phyloP scores from a whole-genome alignment of 2,113 vertebrate genomes.

The Lycaon pictus region DNA sequence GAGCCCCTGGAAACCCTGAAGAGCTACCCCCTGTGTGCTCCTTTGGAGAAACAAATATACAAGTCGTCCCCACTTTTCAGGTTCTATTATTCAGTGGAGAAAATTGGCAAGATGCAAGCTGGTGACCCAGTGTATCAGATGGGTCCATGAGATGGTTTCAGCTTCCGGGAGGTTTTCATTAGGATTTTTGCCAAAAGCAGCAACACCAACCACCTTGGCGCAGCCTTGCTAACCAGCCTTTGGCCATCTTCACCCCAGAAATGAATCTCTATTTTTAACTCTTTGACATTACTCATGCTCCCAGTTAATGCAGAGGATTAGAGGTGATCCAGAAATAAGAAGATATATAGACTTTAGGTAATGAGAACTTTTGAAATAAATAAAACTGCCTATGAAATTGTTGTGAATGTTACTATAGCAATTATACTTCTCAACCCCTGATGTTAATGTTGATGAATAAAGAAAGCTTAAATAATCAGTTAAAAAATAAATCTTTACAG shows the following conservation, averaged over 20 bases:
- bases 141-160: not conserved
- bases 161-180: not conserved
- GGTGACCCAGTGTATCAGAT: no score
- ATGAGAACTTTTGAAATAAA: constrained; percentile 2
- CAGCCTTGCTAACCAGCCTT: not conserved
- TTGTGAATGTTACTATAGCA: not conserved
- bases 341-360: not conserved
- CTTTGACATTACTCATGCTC: not conserved
- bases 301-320: not conserved
- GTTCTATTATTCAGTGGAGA: no score
- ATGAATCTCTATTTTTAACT: not conserved
- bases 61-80: no score
- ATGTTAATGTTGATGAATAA: not conserved
- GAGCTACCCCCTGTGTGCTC: constrained; percentile 74
- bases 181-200: not conserved
- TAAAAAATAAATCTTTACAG: not conserved
- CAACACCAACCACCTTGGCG: fast-evolving
- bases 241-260: not conserved
- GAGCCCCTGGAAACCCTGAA: constrained; percentile 95
- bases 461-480: not conserved
- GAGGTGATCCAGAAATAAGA: not conserved
- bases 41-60: no score
- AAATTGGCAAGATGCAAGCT: no score
- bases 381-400: not conserved
- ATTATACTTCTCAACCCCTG: not conserved